Conservation (phyloP, 2,113 vertebrate species). For the Nothocercus julius region DNA sequence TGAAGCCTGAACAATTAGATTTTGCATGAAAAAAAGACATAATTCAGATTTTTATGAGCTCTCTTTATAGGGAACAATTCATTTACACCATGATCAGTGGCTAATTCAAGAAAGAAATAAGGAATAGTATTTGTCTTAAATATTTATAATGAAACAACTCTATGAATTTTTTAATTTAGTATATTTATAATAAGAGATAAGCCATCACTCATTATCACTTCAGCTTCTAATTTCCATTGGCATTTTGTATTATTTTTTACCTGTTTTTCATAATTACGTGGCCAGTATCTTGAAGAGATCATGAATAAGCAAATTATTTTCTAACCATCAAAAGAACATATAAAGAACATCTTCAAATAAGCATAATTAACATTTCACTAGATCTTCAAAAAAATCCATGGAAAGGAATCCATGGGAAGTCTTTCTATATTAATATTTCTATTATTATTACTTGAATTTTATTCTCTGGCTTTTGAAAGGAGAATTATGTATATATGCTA, state of each 20-base stretch:
- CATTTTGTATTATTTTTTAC: background rate
- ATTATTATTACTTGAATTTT: background rate
- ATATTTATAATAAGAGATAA: background rate
- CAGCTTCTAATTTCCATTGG: background rate
- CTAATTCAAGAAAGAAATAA: background rate
- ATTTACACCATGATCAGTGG: background rate
- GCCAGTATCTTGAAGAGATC: background rate
- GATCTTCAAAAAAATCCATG: background rate
- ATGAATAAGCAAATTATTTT: background rate
- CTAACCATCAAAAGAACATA: background rate
- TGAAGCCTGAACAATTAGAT: background rate
- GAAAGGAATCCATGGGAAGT: background rate
- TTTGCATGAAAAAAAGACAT: background rate
- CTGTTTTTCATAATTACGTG: background rate
- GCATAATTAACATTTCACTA: background rate
- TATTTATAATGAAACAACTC: background rate
- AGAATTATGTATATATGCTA: background rate
- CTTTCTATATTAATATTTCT: background rate
- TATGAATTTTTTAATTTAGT: background rate
- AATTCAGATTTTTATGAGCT: conserved; percentile 2
- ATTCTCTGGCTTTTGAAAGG: background rate
- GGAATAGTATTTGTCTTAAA: background rate
- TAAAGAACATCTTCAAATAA: background rate
- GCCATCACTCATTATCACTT: background rate
- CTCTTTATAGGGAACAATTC: background rate